Percentiles rank a stretch among this genome's conserved stretches.
These are phyloP conservation scores for Phocoena phocoena DNA, from an alignment of 2,113 vertebrate species.

Conservation along the genomic window DNA sequence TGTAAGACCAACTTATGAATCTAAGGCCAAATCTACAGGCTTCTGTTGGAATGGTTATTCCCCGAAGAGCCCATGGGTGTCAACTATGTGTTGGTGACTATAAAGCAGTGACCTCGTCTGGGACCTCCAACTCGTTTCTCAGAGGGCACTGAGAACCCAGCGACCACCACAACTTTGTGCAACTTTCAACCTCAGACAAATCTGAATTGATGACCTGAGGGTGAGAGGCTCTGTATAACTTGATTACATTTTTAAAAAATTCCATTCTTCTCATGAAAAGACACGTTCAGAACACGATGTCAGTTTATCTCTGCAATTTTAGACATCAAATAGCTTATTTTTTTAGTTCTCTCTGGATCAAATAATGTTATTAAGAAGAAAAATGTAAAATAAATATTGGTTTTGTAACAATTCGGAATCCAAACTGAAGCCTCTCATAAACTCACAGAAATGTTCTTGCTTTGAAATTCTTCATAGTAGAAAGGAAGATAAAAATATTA, in stretches of 20 bases:
- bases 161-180: slow-evolving; percentile 27
- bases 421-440: slow-evolving; percentile 72
- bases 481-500: slow-evolving; percentile 50
- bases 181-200: slow-evolving; percentile 68
- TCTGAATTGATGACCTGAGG: slow-evolving; percentile 75
- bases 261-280: slow-evolving; percentile 75
- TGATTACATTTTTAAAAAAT: slow-evolving; percentile 73
- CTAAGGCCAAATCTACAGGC: neutral
- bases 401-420: slow-evolving; percentile 66
- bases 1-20: neutral
- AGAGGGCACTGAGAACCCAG: slow-evolving; percentile 20
- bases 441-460: slow-evolving; percentile 48
- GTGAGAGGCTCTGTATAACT: slow-evolving; percentile 76
- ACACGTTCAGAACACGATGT: slow-evolving; percentile 69
- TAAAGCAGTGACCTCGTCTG: slow-evolving; percentile 50
- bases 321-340: slow-evolving; percentile 78
- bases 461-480: slow-evolving; percentile 56
- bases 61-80: slow-evolving; percentile 36
- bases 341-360: slow-evolving; percentile 72
- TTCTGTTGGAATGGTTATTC: slow-evolving; percentile 42
- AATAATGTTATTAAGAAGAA: slow-evolving; percentile 82
- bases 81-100: neutral
- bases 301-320: slow-evolving; percentile 75
- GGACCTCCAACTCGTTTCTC: slow-evolving; percentile 67
- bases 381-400: slow-evolving; percentile 80